Evolutionary conservation across 2,797 vertebrate genomes (phyloP).

Genomic region (Sebastes matsubarae): DNA sequence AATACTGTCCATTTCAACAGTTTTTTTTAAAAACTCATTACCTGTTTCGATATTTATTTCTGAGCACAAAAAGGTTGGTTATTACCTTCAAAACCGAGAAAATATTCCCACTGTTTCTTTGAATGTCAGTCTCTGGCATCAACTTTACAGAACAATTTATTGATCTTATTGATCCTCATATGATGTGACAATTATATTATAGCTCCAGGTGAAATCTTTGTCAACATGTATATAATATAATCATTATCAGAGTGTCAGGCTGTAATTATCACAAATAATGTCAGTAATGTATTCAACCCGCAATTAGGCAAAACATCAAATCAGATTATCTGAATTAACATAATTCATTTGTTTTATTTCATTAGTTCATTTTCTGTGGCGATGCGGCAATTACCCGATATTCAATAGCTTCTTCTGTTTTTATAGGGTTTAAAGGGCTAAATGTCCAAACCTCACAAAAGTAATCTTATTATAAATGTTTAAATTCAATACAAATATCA

Average conservation of each 20-base stretch:
- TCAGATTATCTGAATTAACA: conserved; percentile 67
- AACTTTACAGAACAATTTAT: background rate
- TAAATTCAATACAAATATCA: background rate
- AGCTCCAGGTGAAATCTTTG: conserved; percentile 1
- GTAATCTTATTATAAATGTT: background rate
- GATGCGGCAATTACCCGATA: background rate
- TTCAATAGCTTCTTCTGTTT: conserved; percentile 2
- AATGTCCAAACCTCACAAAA: background rate
- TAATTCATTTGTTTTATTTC: conserved; percentile 61
- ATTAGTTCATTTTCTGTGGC: conserved; percentile 25
- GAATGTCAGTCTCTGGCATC: background rate
- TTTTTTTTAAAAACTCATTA: too few species aligned
- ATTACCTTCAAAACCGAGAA: background rate
- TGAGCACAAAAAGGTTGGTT: background rate
- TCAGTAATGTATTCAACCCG: conserved; percentile 50
- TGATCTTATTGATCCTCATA: conserved; percentile 9
- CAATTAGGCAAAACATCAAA: conserved; percentile 57
- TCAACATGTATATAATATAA: background rate
- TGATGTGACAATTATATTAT: background rate
- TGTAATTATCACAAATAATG: conserved; percentile 44
- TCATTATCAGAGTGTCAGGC: conserved; percentile 8
- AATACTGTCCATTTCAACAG: too few species aligned
- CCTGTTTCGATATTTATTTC: background rate
- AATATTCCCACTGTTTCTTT: background rate
- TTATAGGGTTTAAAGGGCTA: background rate